These are phyloP conservation scores for Megathymus violae DNA, from an alignment of 1,140 invertebrate species.

Conservation along the genomic window DNA sequence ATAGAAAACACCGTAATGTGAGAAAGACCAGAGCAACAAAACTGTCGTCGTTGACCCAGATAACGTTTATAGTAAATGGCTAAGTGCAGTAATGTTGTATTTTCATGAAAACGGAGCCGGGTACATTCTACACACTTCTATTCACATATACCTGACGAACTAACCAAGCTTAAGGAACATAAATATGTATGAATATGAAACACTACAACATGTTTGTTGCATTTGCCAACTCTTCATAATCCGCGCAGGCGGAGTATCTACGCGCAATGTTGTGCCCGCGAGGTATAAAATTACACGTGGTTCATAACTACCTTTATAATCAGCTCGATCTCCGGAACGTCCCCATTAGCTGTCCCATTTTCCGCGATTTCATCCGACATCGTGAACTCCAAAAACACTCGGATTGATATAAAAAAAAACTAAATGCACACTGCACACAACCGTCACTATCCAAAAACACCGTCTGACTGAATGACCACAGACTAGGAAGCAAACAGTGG, in stretches of 20 bases:
- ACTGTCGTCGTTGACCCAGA: constrained; percentile 64
- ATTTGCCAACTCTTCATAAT: constrained; percentile 65
- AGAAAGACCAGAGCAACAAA: constrained; percentile 42
- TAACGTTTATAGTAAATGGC: constrained; percentile 55
- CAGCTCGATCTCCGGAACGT: constrained; percentile 91
- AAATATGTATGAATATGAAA: constrained; percentile 32
- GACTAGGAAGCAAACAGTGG: neutral
- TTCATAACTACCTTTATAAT: constrained; percentile 89
- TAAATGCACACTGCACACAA: constrained; percentile 67
- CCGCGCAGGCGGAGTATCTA: constrained; percentile 55
- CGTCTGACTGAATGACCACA: constrained; percentile 51
- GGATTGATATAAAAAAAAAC: constrained; percentile 55
- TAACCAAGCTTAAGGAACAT: constrained; percentile 25
- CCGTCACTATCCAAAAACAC: constrained; percentile 64
- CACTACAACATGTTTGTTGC: constrained; percentile 22
- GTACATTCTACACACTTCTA: constrained; percentile 45
- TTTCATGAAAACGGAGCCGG: constrained; percentile 62
- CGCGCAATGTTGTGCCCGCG: constrained; percentile 57
- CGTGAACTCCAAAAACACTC: constrained; percentile 70
- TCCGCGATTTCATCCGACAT: constrained; percentile 84
- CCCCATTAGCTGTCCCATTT: constrained; percentile 87
- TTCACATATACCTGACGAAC: constrained; percentile 33
- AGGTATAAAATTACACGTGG: constrained; percentile 53
- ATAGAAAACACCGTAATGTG: constrained; percentile 26
- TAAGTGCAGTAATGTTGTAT: constrained; percentile 73